Evolutionary conservation across 2,113 vertebrate species (phyloP).

Genomic region (Spermophilus dauricus): DNA sequence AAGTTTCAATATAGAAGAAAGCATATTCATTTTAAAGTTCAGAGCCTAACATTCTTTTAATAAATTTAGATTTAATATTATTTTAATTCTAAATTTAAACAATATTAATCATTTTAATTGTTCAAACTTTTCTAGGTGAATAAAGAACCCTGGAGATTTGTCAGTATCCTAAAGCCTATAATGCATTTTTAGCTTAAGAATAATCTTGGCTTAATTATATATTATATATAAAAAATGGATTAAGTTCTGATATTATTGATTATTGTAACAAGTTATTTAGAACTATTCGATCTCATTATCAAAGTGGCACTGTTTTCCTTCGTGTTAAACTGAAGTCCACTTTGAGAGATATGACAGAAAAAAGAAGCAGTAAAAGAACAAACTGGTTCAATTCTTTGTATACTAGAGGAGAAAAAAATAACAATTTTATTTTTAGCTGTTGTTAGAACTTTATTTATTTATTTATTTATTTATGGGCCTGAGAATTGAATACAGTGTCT

Average conservation of each 20-base stretch:
- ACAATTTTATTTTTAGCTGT: no score
- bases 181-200: neutral
- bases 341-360: neutral
- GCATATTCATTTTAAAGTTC: neutral
- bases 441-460: no score
- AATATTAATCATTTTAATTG: neutral
- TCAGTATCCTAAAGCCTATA: neutral
- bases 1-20: neutral
- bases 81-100: neutral
- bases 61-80: no score
- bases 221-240: neutral
- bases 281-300: neutral
- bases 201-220: slow-evolving; percentile 24
- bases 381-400: neutral
- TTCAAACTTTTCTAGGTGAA: neutral
- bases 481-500: no score
- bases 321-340: neutral
- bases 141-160: neutral
- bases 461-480: no score
- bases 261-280: slow-evolving; percentile 45
- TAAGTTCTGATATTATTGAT: neutral
- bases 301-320: neutral
- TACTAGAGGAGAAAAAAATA: neutral
- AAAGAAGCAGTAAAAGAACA: neutral
- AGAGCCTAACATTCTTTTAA: neutral